Evolutionary conservation across 2,888 invertebrate genomes (phyloP).

Genomic region (Melitaea athalia): DNA sequence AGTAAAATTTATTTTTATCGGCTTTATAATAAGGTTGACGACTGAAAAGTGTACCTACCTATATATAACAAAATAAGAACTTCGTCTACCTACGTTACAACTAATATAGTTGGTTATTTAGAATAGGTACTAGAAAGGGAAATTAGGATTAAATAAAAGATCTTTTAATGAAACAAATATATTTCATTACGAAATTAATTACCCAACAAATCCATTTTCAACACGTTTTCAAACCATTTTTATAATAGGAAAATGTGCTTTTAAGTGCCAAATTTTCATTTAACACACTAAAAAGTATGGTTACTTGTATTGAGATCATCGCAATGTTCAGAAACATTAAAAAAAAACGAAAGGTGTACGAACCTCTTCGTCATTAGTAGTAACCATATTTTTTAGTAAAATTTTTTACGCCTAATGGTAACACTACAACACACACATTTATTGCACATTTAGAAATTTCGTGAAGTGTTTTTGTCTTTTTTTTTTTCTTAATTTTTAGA

Average conservation of each 20-base stretch:
- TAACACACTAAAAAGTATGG: constrained; percentile 69
- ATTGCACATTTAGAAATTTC: constrained; percentile 83
- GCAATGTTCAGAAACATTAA: constrained; percentile 46
- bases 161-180: constrained; percentile 81
- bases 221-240: constrained; percentile 81
- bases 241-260: constrained; percentile 81
- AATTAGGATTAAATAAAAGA: constrained; percentile 59
- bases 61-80: too few relatives aligned
- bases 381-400: constrained; percentile 61
- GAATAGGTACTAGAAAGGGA: not conserved
- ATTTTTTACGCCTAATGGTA: constrained; percentile 80
- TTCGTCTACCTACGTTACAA: too few relatives aligned
- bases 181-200: constrained; percentile 83
- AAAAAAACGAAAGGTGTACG: constrained; percentile 42
- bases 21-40: too few relatives aligned
- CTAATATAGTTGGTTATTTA: not conserved
- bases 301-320: constrained; percentile 74
- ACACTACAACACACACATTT: constrained; percentile 83
- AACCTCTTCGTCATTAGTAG: constrained; percentile 38
- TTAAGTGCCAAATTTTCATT: constrained; percentile 81
- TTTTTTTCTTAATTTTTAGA: constrained; percentile 76
- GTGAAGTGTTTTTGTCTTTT: constrained; percentile 82
- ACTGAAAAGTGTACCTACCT: too few relatives aligned
- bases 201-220: constrained; percentile 83
- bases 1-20: too few relatives aligned